These are phyloP conservation scores for Spialia ferax DNA, from an alignment of 2,888 invertebrate species.

Conservation along the genomic window DNA sequence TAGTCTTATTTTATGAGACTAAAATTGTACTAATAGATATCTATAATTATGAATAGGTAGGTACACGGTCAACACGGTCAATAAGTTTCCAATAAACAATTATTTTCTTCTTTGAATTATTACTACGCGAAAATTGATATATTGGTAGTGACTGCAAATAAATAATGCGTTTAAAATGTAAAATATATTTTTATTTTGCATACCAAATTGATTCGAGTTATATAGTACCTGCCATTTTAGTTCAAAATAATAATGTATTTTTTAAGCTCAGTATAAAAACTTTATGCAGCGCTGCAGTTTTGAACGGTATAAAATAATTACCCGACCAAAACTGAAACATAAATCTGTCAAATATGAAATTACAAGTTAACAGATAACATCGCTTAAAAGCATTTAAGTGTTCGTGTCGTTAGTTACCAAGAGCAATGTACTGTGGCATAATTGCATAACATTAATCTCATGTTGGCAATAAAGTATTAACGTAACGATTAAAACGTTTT, in stretches of 20 bases:
- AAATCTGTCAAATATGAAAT: neutral
- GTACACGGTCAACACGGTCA: no score
- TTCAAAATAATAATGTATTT: neutral
- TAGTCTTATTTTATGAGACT: no score
- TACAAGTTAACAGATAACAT: neutral
- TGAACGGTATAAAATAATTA: neutral
- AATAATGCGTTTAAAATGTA: neutral
- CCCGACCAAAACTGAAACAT: neutral
- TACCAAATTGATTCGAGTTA: neutral
- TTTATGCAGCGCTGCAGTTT: neutral
- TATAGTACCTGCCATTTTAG: neutral
- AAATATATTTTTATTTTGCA: neutral
- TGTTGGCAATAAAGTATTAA: no score
- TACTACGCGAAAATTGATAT: no score
- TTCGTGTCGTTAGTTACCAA: neutral
- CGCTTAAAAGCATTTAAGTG: neutral
- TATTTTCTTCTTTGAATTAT: no score
- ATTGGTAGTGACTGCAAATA: no score
- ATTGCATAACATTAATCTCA: neutral
- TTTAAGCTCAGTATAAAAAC: neutral
- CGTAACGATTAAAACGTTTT: no score
- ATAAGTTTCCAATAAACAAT: no score
- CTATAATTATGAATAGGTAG: no score
- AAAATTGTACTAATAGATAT: no score
- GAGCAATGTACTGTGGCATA: neutral